phyloP scores from a whole-genome alignment of 2,888 invertebrate species.

The Leistus spinibarbis region DNA sequence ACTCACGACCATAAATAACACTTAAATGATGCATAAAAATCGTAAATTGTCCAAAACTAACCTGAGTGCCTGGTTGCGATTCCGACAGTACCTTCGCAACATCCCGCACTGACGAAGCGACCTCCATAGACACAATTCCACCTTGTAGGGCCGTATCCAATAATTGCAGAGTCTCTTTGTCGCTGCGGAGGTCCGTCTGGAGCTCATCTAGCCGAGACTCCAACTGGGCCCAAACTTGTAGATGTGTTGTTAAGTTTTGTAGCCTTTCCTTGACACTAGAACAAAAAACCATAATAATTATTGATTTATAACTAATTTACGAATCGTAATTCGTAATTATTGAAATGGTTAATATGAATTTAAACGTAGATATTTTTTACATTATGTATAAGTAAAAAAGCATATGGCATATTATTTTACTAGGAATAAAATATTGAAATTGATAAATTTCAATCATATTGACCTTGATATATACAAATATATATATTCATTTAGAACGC shows the following conservation, averaged over 20 bases:
- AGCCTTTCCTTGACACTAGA: constrained; percentile 74
- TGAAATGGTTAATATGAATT: no score
- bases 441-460: no score
- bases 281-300: constrained; percentile 42
- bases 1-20: background rate
- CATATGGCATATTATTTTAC: no score
- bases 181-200: constrained; percentile 75
- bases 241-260: constrained; percentile 72
- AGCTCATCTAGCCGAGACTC: constrained; percentile 77
- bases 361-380: no score
- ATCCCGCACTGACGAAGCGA: constrained; percentile 63
- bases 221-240: constrained; percentile 77
- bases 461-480: background rate
- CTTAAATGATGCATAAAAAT: background rate
- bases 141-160: constrained; percentile 59
- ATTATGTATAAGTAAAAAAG: no score
- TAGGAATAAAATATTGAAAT: no score
- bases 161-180: constrained; percentile 65
- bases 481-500: background rate
- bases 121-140: constrained; percentile 57
- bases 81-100: constrained; percentile 65
- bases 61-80: constrained; percentile 45
- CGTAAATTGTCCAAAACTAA: background rate
- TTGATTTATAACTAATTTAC: no score
- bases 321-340: no score